Conservation (phyloP, 2,797 vertebrate genomes). For the Sebastes oblongus region DNA sequence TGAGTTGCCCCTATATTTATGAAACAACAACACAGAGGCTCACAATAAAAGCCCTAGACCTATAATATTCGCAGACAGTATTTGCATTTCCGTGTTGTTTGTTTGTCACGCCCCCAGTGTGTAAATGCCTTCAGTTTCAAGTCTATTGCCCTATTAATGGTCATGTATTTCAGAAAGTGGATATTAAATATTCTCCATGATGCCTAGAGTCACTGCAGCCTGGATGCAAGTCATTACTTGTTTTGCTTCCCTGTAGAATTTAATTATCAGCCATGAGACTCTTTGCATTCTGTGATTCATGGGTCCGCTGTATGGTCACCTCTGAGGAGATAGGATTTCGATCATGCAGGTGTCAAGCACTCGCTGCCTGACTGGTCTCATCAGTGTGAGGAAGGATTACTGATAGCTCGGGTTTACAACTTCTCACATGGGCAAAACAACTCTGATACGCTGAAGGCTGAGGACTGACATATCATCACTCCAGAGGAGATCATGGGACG, state of each 20-base stretch:
- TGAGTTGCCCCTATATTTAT: no score
- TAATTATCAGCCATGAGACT: not conserved
- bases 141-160: not conserved
- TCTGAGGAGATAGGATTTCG: slow-evolving; percentile 20
- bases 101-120: no score
- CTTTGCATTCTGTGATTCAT: slow-evolving; percentile 7
- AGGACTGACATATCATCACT: slow-evolving; percentile 55
- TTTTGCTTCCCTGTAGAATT: not conserved
- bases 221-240: not conserved
- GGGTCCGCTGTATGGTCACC: not conserved
- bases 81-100: no score
- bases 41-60: no score
- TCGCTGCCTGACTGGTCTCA: slow-evolving; percentile 25
- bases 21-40: no score
- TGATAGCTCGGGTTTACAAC: slow-evolving; percentile 52
- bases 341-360: slow-evolving; percentile 31
- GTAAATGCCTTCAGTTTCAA: not conserved
- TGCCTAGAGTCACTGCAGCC: not conserved
- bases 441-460: slow-evolving; percentile 40
- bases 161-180: not conserved
- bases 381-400: slow-evolving; percentile 38
- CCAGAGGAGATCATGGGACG: slow-evolving; percentile 8
- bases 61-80: no score
- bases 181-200: not conserved
- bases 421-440: slow-evolving; percentile 31